These are phyloP conservation scores for Liopterus haemorrhoidalis DNA, from an alignment of 2,888 invertebrate species.

Conservation along the genomic window DNA sequence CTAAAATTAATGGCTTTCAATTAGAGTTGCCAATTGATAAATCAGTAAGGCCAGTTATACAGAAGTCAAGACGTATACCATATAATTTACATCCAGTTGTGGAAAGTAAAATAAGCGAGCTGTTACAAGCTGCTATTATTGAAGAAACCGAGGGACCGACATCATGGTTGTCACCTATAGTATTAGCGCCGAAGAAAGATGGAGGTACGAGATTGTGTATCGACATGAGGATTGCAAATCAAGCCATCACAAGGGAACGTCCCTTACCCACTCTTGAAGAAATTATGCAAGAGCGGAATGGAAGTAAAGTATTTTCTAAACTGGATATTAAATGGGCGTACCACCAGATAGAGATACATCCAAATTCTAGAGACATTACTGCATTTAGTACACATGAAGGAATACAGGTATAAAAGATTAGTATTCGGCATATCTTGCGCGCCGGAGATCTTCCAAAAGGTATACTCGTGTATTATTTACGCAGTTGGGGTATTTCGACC, in stretches of 20 bases:
- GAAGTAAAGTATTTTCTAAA: constrained; percentile 2
- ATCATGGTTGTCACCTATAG: not conserved
- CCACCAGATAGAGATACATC: constrained; percentile 37
- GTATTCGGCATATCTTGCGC: constrained; percentile 37
- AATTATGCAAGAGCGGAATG: not conserved
- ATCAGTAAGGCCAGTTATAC: not conserved
- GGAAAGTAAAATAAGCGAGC: not conserved
- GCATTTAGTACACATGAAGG: constrained; percentile 38
- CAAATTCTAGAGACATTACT: constrained; percentile 34
- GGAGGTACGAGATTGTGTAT: not conserved
- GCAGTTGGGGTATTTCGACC: too few relatives aligned
- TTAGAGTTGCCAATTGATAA: not conserved
- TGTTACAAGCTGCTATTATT: not conserved
- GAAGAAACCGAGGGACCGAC: not conserved
- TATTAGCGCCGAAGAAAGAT: not conserved
- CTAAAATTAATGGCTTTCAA: constrained; percentile 3
- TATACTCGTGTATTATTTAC: too few relatives aligned
- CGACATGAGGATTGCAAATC: constrained; percentile 1
- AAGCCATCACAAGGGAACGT: not conserved
- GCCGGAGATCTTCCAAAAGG: constrained; percentile 42
- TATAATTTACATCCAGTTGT: not conserved
- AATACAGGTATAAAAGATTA: constrained; percentile 37
- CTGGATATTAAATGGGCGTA: constrained; percentile 35
- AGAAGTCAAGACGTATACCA: not conserved
- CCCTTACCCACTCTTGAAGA: constrained; percentile 2